These are phyloP conservation scores for Noctua pronuba DNA, from an alignment of 2,888 invertebrate species.

Conservation along the genomic window DNA sequence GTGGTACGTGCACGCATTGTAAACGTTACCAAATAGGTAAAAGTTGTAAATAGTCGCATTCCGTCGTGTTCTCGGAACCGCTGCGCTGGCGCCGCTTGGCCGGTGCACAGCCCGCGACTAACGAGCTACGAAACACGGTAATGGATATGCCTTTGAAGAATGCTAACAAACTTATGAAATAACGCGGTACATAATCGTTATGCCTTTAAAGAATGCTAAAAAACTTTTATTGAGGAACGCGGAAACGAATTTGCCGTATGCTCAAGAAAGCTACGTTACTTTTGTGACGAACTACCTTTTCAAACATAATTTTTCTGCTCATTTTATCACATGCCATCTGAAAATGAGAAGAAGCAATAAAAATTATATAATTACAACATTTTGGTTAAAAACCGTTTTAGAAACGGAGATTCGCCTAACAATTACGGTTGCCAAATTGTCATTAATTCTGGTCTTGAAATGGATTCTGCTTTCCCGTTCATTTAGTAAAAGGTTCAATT, in stretches of 20 bases:
- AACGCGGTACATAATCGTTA: constrained; percentile 61
- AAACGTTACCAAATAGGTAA: constrained; percentile 89
- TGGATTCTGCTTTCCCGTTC: too few relatives aligned
- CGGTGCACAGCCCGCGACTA: constrained; percentile 69
- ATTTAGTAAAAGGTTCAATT: not conserved
- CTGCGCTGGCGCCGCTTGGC: constrained; percentile 80
- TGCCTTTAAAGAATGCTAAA: constrained; percentile 45
- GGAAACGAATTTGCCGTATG: constrained; percentile 52
- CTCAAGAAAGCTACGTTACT: constrained; percentile 36
- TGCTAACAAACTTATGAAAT: constrained; percentile 60
- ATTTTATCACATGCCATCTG: not conserved
- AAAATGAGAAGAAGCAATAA: not conserved
- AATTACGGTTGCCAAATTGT: not conserved
- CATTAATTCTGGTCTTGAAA: not conserved
- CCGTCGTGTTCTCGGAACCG: constrained; percentile 85
- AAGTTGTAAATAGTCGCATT: constrained; percentile 89
- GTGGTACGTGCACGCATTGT: constrained; percentile 84
- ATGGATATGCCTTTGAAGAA: constrained; percentile 68
- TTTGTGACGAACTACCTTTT: constrained; percentile 30
- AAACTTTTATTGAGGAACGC: constrained; percentile 60
- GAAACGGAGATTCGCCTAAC: not conserved
- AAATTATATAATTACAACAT: not conserved
- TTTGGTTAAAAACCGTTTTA: not conserved
- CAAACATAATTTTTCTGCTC: not conserved
- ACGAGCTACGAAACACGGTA: constrained; percentile 71